phyloP scores from a whole-genome alignment of 2,888 invertebrate genomes.

The Ornithoptera alexandrae region DNA sequence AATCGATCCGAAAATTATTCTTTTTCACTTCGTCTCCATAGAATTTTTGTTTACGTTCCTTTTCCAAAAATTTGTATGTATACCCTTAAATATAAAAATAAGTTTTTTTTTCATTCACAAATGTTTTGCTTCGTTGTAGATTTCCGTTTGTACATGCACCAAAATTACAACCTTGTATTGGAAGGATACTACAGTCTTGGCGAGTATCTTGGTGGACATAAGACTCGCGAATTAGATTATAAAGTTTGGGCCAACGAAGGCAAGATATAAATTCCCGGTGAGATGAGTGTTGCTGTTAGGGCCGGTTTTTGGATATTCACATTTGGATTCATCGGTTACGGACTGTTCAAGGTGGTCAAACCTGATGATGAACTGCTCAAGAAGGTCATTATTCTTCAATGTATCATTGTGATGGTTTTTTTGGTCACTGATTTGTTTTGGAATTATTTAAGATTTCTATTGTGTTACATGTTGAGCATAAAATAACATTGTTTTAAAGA shows the following conservation, averaged over 20 bases:
- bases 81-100: no score
- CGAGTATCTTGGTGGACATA: conserved; percentile 79
- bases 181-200: conserved; percentile 86
- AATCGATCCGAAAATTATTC: no score
- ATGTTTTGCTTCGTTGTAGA: conserved; percentile 69
- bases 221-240: conserved; percentile 77
- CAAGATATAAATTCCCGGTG: conserved; percentile 67
- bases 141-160: conserved; percentile 84
- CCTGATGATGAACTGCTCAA: conserved; percentile 77
- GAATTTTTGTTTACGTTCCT: no score
- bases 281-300: conserved; percentile 74
- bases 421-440: conserved; percentile 39
- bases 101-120: no score
- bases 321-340: conserved; percentile 81
- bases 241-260: conserved; percentile 79
- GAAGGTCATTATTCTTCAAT: conserved; percentile 67
- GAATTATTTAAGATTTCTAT: conserved; percentile 2
- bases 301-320: conserved; percentile 80
- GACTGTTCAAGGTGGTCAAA: conserved; percentile 78
- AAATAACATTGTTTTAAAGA: background rate
- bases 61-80: no score
- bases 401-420: conserved; percentile 38
- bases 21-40: no score
- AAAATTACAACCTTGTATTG: conserved; percentile 83
- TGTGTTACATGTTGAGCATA: background rate